Base-by-base conservation (phyloP, 2,113 vertebrate species). In the Scartelaos histophorus region DNA sequence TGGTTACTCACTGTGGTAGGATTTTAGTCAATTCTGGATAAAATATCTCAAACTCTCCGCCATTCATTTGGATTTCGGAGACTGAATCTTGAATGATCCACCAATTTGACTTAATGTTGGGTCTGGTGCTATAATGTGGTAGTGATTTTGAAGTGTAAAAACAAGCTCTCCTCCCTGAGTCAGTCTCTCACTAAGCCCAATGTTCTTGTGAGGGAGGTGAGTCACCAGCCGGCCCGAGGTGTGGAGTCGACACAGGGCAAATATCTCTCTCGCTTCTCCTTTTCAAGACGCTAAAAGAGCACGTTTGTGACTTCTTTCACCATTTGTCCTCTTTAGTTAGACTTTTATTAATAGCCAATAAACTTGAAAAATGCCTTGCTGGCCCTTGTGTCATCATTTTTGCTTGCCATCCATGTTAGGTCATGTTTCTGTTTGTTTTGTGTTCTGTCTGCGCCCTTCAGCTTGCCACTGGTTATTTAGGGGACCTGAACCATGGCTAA, bases 191-290 rank as follows among this genome's bases (percentile, higher is more conserved):
- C 86, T 89, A 85, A 87, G 85, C 85, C 85, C 83, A 89, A 89
- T 91, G 88, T 91, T 91, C 88, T 90, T 90, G 91, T 87, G 87
- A 89, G 88, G 79, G 65, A 78, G 89, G 91, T 93, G 91, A 93
- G 82, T 93, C 92, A 92, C 85, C 90, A 86, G 81, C 87, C 58
- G 90, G 88, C 87, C 87, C 73, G 85, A 93, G 87, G 90, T 89
- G 88, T 84, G 82, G 82, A 88, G 84, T 81, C 69, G 74, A 89
- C 88, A 86, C 78, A 79, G 77, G 85, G 83, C 84, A 87, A 85
- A 90, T 88, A 84, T 90, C 81, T 91, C 83, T 90, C 88, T 92
- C 85, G 85, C 81, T 92, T 92, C 88, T 89, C 87, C 84, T 85
- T 89, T 84, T 83, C 73, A 82, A 86, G 76, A 70, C 78, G 79